Conservation (phyloP, 2,113 vertebrate genomes). For the Indicator indicator region DNA sequence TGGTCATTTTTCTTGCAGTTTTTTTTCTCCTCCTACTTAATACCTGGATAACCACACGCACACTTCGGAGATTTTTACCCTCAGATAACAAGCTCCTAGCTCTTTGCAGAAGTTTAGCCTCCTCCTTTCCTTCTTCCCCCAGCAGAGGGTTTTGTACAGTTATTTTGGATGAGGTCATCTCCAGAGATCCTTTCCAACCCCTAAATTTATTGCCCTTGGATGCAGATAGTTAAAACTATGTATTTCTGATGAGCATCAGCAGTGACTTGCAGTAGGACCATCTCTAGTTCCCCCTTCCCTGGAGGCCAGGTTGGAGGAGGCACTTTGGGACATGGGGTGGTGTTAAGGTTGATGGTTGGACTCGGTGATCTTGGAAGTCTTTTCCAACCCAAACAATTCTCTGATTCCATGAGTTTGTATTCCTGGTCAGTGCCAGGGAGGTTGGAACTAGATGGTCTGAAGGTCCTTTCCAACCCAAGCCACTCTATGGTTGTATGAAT, state of each 20-base stretch:
- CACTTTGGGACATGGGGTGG: no score
- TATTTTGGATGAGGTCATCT: not conserved
- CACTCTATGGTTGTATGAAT: no score
- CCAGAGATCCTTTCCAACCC: no score
- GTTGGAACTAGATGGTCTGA: no score
- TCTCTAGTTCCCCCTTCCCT: not conserved
- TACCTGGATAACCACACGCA: not conserved
- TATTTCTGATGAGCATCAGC: not conserved
- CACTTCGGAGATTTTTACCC: not conserved
- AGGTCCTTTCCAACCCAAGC: no score
- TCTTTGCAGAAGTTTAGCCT: not conserved
- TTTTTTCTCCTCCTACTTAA: not conserved
- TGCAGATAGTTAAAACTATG: not conserved
- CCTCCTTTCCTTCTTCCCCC: not conserved
- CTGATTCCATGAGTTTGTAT: no score
- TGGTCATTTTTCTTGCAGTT: constrained; percentile 6
- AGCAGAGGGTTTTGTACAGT: not conserved
- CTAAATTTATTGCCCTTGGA: not conserved
- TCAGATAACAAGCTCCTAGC: not conserved
- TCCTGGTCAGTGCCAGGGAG: no score
- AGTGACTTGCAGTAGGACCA: not conserved
- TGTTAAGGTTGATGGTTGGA: no score
- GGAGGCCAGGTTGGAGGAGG: no score
- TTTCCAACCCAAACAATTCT: no score
- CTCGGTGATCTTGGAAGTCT: no score